Evolutionary conservation across 2,113 vertebrate species (phyloP), one percentile per base, ranked within the genome.

Genomic region (Toxostoma redivivum): DNA sequence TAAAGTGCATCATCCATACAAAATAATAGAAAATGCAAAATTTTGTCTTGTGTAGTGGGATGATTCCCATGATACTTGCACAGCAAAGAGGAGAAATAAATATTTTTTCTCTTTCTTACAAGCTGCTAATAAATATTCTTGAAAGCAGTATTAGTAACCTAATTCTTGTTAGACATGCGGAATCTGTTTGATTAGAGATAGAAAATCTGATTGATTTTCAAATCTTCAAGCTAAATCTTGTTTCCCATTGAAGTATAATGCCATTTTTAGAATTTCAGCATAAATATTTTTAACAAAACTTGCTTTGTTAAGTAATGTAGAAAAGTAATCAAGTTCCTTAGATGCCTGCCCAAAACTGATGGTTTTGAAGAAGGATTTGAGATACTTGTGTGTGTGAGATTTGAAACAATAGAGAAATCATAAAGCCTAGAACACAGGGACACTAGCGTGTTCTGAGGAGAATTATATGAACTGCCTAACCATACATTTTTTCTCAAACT

Each of bases 211-310:
- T 64, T 53, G 9, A 53, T 82, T 71, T 95, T 78, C 19, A 22
- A 23, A 70, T 74, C 37, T 71, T 86, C 71, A 80, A 64, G 71
- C 15, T 92, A 58, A 53, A 27, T 80, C 53, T 64, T 57, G 6
- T 76, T 96, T 50, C 35, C 22, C 53, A 45, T 57, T 70, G 35
- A 78, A 90, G 48, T 44, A 25, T 60, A 95, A 69, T 48, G 62
- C 50, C 44, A 64, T 89, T 95, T 93, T 69, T 81, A 78, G 44
- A 81, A 85, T 76, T 85, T 95, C 81, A 94, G 78, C 42, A 56
- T 40, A 44, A 89, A 57, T 90, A 51, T 77, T 96, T 97, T 91
- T 67, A 93, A 91, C 6, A 90, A 74, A 92, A 71, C 33, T 72
- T 94, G 24, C 40, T 97, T 70, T 73, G 15, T 94, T 90, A 88